Evolutionary conservation across 1,140 invertebrate genomes (phyloP), one percentile per base, ranked within the genome.

Genomic region (Drosophila kanapiae): DNA sequence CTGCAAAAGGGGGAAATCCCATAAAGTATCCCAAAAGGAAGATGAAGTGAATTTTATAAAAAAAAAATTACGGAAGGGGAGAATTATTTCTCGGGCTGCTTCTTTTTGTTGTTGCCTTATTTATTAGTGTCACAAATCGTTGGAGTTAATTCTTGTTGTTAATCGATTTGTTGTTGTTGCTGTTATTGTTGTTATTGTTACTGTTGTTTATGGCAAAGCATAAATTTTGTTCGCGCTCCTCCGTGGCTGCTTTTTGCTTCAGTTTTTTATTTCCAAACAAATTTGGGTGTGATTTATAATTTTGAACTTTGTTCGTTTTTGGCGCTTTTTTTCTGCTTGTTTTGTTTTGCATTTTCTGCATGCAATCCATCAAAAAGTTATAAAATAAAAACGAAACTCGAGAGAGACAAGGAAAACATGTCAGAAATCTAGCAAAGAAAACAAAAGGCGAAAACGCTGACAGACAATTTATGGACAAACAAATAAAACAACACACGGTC

Each of bases 111-210:
- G 45, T 48, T 45, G 76, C 63, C 80, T 83, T 87, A 88, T 87
- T 87, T 87, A 87, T 87, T 87, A 88, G 83, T 87, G 84, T 87
- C 83, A 76, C 83, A 88, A 87, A 87, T 87, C 83, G 83, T 87
- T 87, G 81, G 67, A 80, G 65, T 78, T 61, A 60, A 78, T 70
- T 69, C 75, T 45, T 35, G 51, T 35, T 56, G 80, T 86, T 82
- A 86, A 86, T 86, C 82, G 82, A 86, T 86, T 85, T 77, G 62
- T 60, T 75, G 23, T 27, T 63, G 54, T 29, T 78, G 56, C 61
- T 65, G 69, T 63, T 75, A 51, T 35, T 61, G 11, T 65, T 45
- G 63, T 70, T 75, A 10, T 27, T 80, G 64, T 43, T 75, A 49
- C 31, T 60, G 18, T 69, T 69, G 71, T 74, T 77, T 87, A 82